Conservation (phyloP, 2,797 vertebrate genomes). For the Crocidura indochinensis region DNA sequence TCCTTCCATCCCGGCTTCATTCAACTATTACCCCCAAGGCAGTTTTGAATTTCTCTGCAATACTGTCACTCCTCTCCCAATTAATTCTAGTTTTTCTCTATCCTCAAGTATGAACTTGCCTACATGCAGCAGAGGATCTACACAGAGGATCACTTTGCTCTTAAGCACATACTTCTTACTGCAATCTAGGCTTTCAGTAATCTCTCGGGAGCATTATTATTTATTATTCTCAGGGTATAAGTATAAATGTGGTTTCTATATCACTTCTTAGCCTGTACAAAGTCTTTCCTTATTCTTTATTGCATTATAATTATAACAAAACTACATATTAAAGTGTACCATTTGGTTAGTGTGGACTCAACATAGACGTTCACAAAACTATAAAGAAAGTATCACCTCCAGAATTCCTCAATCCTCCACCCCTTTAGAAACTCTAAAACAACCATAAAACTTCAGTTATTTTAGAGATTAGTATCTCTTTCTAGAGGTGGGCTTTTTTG, state of each 20-base stretch:
- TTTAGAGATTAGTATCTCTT: neutral
- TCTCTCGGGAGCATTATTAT: constrained; percentile 8
- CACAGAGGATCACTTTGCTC: neutral
- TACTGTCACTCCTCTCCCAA: neutral
- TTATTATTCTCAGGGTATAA: neutral
- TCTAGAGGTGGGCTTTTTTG: neutral
- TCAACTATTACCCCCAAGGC: neutral
- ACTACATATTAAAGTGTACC: neutral
- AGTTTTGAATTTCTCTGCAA: neutral
- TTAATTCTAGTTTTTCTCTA: neutral
- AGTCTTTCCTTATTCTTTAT: neutral
- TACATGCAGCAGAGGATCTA: neutral
- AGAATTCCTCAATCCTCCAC: neutral
- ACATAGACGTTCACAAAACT: neutral
- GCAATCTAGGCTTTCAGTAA: neutral
- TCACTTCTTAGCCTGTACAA: neutral
- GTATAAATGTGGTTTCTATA: constrained; percentile 10
- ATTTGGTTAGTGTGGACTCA: neutral
- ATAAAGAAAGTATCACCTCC: neutral
- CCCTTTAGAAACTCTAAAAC: neutral
- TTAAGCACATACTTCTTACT: neutral
- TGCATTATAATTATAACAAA: neutral
- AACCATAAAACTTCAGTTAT: neutral
- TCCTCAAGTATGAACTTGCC: neutral
- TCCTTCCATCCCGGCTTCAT: neutral